These are phyloP conservation scores for Lucilia sericata DNA, from an alignment of 1,140 invertebrate species.

Conservation along the genomic window DNA sequence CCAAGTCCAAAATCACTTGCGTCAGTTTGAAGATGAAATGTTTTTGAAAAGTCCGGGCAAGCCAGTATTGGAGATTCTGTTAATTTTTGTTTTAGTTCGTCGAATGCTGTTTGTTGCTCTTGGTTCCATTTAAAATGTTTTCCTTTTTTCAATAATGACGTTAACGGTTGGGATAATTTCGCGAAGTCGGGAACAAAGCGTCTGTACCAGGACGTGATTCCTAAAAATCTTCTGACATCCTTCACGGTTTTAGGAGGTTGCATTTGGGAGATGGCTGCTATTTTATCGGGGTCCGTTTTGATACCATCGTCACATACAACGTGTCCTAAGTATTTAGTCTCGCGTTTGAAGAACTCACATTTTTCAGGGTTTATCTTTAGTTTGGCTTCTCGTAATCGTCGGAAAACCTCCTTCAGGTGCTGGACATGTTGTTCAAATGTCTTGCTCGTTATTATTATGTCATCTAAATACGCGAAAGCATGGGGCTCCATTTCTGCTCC, in stretches of 20 bases:
- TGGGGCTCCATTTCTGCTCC: slow-evolving; percentile 50
- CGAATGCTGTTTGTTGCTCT: no score
- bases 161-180: slow-evolving; percentile 57
- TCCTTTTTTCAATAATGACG: slow-evolving; percentile 50
- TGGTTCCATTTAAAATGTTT: no score
- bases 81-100: no score
- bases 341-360: slow-evolving; percentile 22
- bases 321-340: slow-evolving; percentile 54
- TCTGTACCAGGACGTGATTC: slow-evolving; percentile 62
- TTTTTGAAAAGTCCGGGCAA: no score
- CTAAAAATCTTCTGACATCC: slow-evolving; percentile 63
- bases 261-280: slow-evolving; percentile 59
- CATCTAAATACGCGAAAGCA: slow-evolving; percentile 66
- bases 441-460: slow-evolving; percentile 64
- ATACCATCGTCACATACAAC: slow-evolving; percentile 58
- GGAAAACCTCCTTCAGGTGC: slow-evolving; percentile 53
- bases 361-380: slow-evolving; percentile 50
- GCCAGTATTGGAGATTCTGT: no score
- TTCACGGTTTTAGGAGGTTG: slow-evolving; percentile 52
- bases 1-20: no score
- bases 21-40: no score
- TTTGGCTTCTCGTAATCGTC: slow-evolving; percentile 27
- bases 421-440: slow-evolving; percentile 63
- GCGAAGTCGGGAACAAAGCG: slow-evolving; percentile 62
- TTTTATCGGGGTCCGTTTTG: slow-evolving; percentile 60